phyloP scores from a whole-genome alignment of 2,113 vertebrate genomes.

The Tachysurus vachellii region DNA sequence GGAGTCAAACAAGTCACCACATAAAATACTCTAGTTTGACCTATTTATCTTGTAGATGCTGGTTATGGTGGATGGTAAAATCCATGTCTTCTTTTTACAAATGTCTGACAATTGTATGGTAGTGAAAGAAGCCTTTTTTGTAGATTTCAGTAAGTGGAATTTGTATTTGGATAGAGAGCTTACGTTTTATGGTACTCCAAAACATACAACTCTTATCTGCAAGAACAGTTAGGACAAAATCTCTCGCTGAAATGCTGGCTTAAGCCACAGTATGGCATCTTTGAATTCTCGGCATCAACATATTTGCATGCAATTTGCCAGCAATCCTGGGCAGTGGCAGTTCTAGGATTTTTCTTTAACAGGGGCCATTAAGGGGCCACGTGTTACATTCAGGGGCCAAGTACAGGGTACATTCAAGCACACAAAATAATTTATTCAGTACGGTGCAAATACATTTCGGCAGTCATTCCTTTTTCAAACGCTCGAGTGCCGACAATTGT shows the following conservation, averaged over 20 bases:
- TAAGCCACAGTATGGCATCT: background rate
- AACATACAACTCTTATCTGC: background rate
- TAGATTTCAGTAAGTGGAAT: background rate
- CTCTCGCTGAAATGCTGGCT: background rate
- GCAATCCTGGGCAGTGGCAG: background rate
- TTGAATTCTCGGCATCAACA: background rate
- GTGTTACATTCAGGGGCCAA: no score
- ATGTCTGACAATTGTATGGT: background rate
- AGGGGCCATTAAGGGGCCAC: no score
- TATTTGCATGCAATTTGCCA: background rate
- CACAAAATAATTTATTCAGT: no score
- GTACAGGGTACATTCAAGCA: no score
- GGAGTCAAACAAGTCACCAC: background rate
- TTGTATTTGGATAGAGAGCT: background rate
- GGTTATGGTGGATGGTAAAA: background rate
- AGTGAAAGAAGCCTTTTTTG: background rate
- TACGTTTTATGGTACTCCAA: background rate
- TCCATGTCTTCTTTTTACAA: background rate
- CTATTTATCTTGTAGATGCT: background rate
- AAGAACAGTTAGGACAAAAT: background rate
- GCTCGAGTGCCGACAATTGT: no score
- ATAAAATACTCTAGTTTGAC: background rate
- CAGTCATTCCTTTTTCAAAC: no score
- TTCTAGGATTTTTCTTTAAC: no score
- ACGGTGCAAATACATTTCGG: no score